These are phyloP conservation scores for Dryoscopus gambensis DNA, from an alignment of 2,113 vertebrate genomes.

Conservation along the genomic window DNA sequence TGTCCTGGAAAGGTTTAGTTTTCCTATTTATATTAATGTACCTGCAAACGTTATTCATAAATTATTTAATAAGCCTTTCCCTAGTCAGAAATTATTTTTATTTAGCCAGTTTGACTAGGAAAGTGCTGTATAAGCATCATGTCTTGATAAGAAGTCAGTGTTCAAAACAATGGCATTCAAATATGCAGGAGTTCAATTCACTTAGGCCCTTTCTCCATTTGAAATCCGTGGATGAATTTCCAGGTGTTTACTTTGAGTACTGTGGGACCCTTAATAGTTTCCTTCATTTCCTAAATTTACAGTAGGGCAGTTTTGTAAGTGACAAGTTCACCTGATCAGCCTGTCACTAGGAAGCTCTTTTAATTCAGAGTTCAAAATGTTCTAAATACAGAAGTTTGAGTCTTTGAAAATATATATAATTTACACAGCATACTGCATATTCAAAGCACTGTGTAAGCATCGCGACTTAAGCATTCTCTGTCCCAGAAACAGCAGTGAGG, in stretches of 20 bases:
- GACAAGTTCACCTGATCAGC: neutral
- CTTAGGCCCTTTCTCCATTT: neutral
- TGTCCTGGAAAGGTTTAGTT: neutral
- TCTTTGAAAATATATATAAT: neutral
- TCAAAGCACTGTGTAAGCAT: conserved; percentile 5
- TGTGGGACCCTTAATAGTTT: neutral
- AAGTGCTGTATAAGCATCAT: neutral
- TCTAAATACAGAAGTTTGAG: neutral
- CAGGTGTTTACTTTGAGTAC: neutral
- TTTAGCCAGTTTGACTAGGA: neutral
- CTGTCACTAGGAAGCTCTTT: neutral
- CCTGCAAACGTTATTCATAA: neutral
- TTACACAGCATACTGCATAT: neutral
- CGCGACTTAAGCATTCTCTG: neutral
- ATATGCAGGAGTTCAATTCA: neutral
- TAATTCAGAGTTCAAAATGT: neutral
- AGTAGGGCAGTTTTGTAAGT: neutral
- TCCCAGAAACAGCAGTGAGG: neutral
- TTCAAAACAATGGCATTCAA: neutral
- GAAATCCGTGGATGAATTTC: neutral
- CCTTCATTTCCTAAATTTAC: neutral
- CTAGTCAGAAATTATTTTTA: neutral
- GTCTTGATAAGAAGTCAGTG: neutral
- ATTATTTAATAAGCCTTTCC: neutral
- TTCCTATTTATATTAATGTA: neutral